Evolutionary conservation across 2,797 vertebrate species (phyloP), one percentile per base, ranked within the genome.

Genomic region (Sparus aurata): DNA sequence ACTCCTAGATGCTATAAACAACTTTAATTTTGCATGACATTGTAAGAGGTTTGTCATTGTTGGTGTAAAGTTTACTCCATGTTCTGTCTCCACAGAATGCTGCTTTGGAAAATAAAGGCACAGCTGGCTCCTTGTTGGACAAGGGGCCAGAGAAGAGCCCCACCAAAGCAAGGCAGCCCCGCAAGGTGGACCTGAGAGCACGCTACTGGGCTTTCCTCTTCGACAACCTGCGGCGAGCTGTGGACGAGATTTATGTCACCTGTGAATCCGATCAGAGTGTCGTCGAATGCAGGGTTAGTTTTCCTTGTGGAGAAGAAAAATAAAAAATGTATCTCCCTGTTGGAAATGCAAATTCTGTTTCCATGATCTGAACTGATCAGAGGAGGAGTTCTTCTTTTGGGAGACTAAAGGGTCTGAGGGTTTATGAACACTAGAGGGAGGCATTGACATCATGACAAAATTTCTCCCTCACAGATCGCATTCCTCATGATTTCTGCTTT

Each of bases 131-230:
- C 73, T 16, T 95, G 66, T 91, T 96, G 89, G 98, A 99, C 25
- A 99, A 99, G 85, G 96, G 84, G 73, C 85, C 96, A 11, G 98
- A 99, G 84, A 99, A 99, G 92, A 99, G 98, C 88, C 98, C 98
- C 8, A 97, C 96, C 1, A 99, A 99, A 86, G 79, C 88, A 45
- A 94, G 98, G 69, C 97, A 97, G 73, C 98, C 97, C 5, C 96
- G 98, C 7, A 99, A 98, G 92, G 96, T 98, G 81, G 98, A 99
- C 84, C 94, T 99, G 50, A 93, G 98, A 73, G 98, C 98, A 0
- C 96, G 98, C 16, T 99, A 99, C 90, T 99, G 98, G 98, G 98
- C 98, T 0, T 99, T 99, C 83, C 97, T 99, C 17, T 99, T 99
- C 17, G 98, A 99, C 88, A 99, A 99, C 83, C 95, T 99, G 62